phyloP scores from a whole-genome alignment of 2,113 vertebrate species.

The Oxyruncus cristatus region DNA sequence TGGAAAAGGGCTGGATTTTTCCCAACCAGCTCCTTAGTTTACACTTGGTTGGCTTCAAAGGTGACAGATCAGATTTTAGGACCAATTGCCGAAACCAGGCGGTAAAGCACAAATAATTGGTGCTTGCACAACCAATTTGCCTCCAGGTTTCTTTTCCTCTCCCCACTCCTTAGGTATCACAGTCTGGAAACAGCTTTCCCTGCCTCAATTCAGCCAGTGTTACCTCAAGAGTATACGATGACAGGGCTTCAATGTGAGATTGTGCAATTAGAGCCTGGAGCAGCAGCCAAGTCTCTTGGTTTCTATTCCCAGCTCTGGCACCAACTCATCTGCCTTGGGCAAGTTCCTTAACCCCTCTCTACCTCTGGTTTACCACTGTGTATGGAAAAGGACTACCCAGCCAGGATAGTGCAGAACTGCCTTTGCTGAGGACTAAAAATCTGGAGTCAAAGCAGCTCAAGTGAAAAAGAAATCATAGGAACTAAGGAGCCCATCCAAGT shows the following conservation, averaged over 20 bases:
- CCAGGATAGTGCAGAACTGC: neutral
- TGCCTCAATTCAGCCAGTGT: neutral
- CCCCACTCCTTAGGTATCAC: neutral
- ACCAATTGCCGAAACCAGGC: neutral
- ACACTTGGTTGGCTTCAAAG: neutral
- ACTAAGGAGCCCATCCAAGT: neutral
- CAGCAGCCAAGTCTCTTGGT: conserved; percentile 17
- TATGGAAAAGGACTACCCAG: neutral
- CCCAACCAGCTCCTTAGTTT: neutral
- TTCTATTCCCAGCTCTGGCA: conserved; percentile 61
- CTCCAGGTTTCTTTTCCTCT: conserved; percentile 19
- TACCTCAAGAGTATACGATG: conserved; percentile 5
- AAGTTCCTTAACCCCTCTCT: conserved; percentile 55
- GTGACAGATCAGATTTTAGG: conserved; percentile 1
- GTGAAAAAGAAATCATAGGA: neutral
- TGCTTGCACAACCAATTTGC: neutral
- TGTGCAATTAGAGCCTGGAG: conserved; percentile 29
- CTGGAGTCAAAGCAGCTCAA: neutral
- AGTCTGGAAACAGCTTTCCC: conserved; percentile 8
- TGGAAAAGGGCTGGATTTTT: neutral
- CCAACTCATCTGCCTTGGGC: conserved; percentile 16
- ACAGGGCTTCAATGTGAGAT: conserved; percentile 30
- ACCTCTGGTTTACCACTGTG: neutral
- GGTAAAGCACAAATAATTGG: neutral
- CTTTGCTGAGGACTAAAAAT: neutral